phyloP scores from a whole-genome alignment of 2,113 vertebrate genomes.

The Vidua macroura region DNA sequence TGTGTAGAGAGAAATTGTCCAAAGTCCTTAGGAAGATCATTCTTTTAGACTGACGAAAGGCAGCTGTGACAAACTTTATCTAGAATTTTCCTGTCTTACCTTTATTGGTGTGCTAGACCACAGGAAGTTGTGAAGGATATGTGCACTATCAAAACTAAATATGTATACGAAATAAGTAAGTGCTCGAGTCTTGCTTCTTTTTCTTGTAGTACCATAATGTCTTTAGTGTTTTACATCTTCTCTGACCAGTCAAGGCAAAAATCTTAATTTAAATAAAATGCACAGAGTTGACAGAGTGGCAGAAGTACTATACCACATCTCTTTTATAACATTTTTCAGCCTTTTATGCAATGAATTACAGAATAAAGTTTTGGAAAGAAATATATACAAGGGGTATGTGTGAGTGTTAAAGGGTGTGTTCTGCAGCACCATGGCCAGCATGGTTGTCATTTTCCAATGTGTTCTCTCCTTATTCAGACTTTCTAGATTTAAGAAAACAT shows the following conservation, averaged over 20 bases:
- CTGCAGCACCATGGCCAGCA: not conserved
- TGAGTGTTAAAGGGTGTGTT: not conserved
- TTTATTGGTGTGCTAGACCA: not conserved
- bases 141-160: not conserved
- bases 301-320: not conserved
- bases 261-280: not conserved
- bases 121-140: not conserved
- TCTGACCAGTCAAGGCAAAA: not conserved
- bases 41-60: not conserved
- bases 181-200: not conserved
- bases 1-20: not conserved
- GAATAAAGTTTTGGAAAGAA: not conserved
- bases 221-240: not conserved
- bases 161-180: not conserved
- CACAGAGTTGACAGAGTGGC: not conserved
- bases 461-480: not conserved
- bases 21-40: not conserved
- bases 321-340: not conserved
- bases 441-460: not conserved
- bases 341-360: not conserved
- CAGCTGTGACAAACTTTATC: not conserved
- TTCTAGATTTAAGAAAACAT: not conserved
- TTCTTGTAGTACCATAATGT: not conserved
- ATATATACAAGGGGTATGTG: rapidly evolving
- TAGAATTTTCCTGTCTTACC: not conserved